These are phyloP conservation scores for Hybos culiciformis DNA, from an alignment of 2,888 invertebrate species.

Conservation along the genomic window DNA sequence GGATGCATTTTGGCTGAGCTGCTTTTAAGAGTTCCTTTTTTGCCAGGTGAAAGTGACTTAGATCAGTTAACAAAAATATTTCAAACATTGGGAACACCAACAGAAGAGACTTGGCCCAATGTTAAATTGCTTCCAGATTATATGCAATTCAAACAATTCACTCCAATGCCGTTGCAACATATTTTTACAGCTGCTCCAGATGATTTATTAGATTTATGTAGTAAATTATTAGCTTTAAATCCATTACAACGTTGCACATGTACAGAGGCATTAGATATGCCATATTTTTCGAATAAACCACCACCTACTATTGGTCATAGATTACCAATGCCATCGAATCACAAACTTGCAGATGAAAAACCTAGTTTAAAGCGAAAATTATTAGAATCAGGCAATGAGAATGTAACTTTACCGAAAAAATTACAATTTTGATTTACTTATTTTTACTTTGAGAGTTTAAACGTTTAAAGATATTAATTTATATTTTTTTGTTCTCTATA, in stretches of 20 bases:
- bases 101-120: conserved; percentile 83
- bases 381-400: conserved; percentile 46
- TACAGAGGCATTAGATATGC: conserved; percentile 72
- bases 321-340: conserved; percentile 43
- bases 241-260: conserved; percentile 72
- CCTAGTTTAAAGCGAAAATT: conserved; percentile 54
- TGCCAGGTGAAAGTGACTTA: conserved; percentile 93
- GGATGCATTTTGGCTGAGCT: conserved; percentile 97
- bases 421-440: conserved; percentile 45
- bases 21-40: conserved; percentile 75
- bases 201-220: conserved; percentile 73
- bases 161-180: conserved; percentile 69
- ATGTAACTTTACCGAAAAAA: conserved; percentile 43
- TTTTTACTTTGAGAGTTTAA: too few relatives aligned
- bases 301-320: conserved; percentile 72
- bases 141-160: conserved; percentile 79
- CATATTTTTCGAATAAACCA: conserved; percentile 84
- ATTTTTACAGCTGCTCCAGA: conserved; percentile 94
- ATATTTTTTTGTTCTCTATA: too few relatives aligned
- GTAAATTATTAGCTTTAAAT: conserved; percentile 62
- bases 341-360: conserved; percentile 32
- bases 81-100: conserved; percentile 87
- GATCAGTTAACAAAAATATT: conserved; percentile 95
- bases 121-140: conserved; percentile 73
- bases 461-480: too few relatives aligned